Conservation (phyloP, 2,888 invertebrate species). For the Tridacna crocea region DNA sequence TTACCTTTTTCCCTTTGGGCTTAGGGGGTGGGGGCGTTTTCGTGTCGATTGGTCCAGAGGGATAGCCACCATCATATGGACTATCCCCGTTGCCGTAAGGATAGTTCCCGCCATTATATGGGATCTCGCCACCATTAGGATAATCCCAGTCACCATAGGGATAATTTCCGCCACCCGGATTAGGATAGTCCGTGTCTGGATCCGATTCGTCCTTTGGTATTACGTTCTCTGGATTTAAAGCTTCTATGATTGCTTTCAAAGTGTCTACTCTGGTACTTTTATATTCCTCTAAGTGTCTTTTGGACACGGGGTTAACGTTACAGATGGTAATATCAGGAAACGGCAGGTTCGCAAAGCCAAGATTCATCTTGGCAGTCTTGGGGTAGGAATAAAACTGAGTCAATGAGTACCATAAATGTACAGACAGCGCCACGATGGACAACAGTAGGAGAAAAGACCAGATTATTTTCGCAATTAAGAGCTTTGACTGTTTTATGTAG, state of each 20-base stretch:
- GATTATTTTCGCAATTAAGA: background rate
- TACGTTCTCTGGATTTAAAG: conserved; percentile 13
- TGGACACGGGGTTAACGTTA: conserved; percentile 12
- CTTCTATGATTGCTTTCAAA: background rate
- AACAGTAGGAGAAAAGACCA: conserved; percentile 6
- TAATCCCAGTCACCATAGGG: too few relatives aligned
- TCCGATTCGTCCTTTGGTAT: too few relatives aligned
- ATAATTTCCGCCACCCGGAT: too few relatives aligned
- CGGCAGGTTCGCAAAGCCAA: conserved; percentile 8
- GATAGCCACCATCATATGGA: too few relatives aligned
- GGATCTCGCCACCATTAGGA: too few relatives aligned
- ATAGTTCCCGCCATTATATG: too few relatives aligned
- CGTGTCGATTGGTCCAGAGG: too few relatives aligned
- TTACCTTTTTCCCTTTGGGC: too few relatives aligned
- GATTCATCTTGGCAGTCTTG: conserved; percentile 13
- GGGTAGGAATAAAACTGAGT: conserved; percentile 15
- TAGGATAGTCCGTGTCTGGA: too few relatives aligned
- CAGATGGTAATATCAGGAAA: conserved; percentile 17
- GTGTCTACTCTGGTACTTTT: background rate
- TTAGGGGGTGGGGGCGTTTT: too few relatives aligned
- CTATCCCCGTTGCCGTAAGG: too few relatives aligned
- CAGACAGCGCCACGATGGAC: background rate
- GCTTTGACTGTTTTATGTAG: conserved; percentile 11
- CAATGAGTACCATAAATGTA: conserved; percentile 16
- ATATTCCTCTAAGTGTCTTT: background rate